Evolutionary conservation across 1,140 invertebrate genomes (phyloP).

Genomic region (Drosophila gunungcola): DNA sequence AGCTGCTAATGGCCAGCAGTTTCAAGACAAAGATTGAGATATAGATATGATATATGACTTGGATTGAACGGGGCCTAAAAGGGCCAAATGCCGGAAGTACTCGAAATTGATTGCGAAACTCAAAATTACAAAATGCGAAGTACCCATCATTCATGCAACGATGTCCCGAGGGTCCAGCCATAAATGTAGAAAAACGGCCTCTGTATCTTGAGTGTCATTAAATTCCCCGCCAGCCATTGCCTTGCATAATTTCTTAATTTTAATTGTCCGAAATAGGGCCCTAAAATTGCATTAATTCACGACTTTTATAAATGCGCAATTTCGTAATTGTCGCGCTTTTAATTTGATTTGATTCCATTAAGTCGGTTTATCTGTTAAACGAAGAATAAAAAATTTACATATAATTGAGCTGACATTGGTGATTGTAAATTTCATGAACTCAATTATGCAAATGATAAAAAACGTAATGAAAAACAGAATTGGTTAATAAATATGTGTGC

Average conservation of each 20-base stretch:
- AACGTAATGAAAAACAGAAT: not conserved
- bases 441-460: slow-evolving; percentile 28
- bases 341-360: slow-evolving; percentile 6
- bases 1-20: slow-evolving; percentile 55
- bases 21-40: slow-evolving; percentile 26
- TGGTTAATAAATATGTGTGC: slow-evolving; percentile 15
- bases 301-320: not conserved
- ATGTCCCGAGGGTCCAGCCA: slow-evolving; percentile 13
- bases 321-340: slow-evolving; percentile 13
- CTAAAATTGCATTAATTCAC: slow-evolving; percentile 18
- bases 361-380: not conserved
- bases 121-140: slow-evolving; percentile 39
- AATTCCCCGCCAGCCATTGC: slow-evolving; percentile 4
- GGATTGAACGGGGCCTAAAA: not conserved
- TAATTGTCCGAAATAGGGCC: not conserved
- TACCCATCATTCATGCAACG: slow-evolving; percentile 30
- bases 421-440: slow-evolving; percentile 3
- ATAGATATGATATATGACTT: slow-evolving; percentile 55
- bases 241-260: slow-evolving; percentile 21
- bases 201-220: slow-evolving; percentile 1
- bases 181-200: slow-evolving; percentile 23
- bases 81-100: slow-evolving; percentile 9
- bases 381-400: not conserved
- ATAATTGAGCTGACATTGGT: slow-evolving; percentile 3
- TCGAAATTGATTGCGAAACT: slow-evolving; percentile 17